Conservation (phyloP, 2,113 vertebrate genomes). For the Synchiropus splendidus region DNA sequence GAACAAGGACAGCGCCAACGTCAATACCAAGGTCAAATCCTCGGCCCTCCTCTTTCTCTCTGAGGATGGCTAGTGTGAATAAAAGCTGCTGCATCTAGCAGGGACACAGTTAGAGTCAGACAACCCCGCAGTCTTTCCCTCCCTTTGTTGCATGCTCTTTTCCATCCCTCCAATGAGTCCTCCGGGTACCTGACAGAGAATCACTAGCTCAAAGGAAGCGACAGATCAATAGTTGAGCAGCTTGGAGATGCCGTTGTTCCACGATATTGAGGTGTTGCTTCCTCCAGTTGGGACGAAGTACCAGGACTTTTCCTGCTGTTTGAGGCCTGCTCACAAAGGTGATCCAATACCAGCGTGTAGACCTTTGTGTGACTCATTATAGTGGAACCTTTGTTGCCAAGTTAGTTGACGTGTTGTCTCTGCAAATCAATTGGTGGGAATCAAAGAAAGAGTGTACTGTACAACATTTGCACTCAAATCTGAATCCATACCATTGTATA, state of each 20-base stretch:
- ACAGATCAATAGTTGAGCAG: constrained; percentile 66
- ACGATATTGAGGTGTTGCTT: constrained; percentile 16
- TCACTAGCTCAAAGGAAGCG: constrained; percentile 43
- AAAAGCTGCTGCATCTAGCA: constrained; percentile 22
- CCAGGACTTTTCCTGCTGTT: constrained; percentile 32
- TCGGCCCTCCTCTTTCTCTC: constrained; percentile 8
- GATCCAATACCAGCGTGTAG: constrained; percentile 26
- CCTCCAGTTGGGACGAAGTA: constrained; percentile 31
- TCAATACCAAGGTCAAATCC: constrained; percentile 32
- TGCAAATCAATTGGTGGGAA: too few relatives aligned
- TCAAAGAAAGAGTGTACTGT: too few relatives aligned
- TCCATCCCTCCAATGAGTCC: constrained; percentile 26
- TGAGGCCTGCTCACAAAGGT: constrained; percentile 38
- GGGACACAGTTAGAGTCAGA: background rate
- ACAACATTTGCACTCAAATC: too few relatives aligned
- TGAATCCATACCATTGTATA: too few relatives aligned
- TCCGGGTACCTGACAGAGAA: constrained; percentile 19
- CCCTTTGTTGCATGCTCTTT: constrained; percentile 33
- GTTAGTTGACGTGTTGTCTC: constrained; percentile 24
- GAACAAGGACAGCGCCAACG: constrained; percentile 3
- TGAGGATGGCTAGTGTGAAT: constrained; percentile 9
- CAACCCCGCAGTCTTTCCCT: constrained; percentile 16
- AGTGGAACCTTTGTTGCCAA: constrained; percentile 39
- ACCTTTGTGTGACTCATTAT: constrained; percentile 61
- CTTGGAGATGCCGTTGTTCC: constrained; percentile 14